Evolutionary conservation across 2,888 invertebrate species (phyloP), one percentile per base, ranked within the genome.

Genomic region (Caenorhabditis plicata): DNA sequence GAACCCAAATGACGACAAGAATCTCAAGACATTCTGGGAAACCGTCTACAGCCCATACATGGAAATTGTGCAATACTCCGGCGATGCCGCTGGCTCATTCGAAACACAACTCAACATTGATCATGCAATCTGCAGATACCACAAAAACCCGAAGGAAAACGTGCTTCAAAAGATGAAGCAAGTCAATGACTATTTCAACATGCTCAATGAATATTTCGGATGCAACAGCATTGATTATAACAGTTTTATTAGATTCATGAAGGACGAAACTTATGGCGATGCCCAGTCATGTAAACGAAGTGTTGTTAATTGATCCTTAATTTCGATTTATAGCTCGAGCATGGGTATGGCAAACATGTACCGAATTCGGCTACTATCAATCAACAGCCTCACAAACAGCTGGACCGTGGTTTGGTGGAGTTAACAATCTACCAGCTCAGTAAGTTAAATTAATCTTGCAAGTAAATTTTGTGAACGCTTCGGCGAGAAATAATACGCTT

Each of bases 301-400:
- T n/a, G n/a, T n/a, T n/a, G n/a, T n/a, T n/a, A n/a, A n/a, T n/a
- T n/a, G n/a, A n/a, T n/a, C n/a, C n/a, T n/a, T n/a, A n/a, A n/a
- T n/a, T n/a, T n/a, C n/a, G n/a, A n/a, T n/a, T n/a, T n/a, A n/a
- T n/a, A n/a, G 70, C 58, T 39, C 88, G 93, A 0, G 90, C 91
- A 77, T 94, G 93, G 94, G 88, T 87, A 55, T 94, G 92, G 81
- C 94, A 94, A 83, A 93, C 93, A 0, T 95, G 94, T 81, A 91
- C 90, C 0, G 94, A 95, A 82, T 94, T 93, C 81, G 94, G 93
- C 20, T 94, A 90, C 82, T 94, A 88, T 82, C 94, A 94, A 84
- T 90, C 91, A 0, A 91, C 92, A 0, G 87, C 62, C 15, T 62
- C 56, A 17, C 31, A 39, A n/a, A 53, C 40, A 19, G 61, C 64